Percentiles rank a stretch among this genome's conserved stretches.
Evolutionary conservation across 1,140 invertebrate species (phyloP).

Genomic region (Trichonephila inaurata): DNA sequence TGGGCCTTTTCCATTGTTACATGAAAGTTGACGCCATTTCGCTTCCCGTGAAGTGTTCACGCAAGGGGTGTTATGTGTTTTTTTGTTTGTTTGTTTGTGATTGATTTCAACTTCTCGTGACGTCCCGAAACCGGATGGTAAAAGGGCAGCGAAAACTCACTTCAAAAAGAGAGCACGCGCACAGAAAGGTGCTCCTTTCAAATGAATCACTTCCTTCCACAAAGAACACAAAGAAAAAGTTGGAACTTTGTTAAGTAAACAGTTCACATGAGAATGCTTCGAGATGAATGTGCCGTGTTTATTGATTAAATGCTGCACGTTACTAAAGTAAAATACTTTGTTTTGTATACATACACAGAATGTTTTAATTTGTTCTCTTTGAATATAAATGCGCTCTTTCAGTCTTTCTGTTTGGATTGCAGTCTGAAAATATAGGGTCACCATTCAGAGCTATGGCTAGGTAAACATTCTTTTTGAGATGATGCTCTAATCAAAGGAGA

Average conservation of each 20-base stretch:
- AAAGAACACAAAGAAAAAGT: neutral
- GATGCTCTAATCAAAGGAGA: too few relatives aligned
- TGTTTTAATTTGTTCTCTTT: too few relatives aligned
- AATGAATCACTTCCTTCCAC: neutral
- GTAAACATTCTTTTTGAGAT: too few relatives aligned
- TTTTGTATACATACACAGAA: too few relatives aligned
- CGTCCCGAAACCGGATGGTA: neutral
- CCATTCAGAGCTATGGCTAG: too few relatives aligned
- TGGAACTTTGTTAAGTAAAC: neutral
- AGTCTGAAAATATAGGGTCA: too few relatives aligned
- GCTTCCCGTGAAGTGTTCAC: neutral
- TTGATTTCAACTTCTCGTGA: conserved; percentile 31
- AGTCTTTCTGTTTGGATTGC: too few relatives aligned
- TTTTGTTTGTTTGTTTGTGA: neutral
- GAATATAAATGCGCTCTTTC: too few relatives aligned
- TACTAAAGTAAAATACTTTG: too few relatives aligned
- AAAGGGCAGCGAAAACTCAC: neutral
- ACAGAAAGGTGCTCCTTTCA: neutral
- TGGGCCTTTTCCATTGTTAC: neutral
- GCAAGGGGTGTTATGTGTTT: neutral
- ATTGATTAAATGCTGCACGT: neutral
- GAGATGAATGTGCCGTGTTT: neutral
- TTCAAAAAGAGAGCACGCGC: neutral
- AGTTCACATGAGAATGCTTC: neutral
- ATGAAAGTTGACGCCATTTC: conserved; percentile 32